Percentiles rank a stretch among this genome's conserved stretches.
Conservation (phyloP, 2,888 invertebrate genomes). For the Helicoverpa assulta region DNA sequence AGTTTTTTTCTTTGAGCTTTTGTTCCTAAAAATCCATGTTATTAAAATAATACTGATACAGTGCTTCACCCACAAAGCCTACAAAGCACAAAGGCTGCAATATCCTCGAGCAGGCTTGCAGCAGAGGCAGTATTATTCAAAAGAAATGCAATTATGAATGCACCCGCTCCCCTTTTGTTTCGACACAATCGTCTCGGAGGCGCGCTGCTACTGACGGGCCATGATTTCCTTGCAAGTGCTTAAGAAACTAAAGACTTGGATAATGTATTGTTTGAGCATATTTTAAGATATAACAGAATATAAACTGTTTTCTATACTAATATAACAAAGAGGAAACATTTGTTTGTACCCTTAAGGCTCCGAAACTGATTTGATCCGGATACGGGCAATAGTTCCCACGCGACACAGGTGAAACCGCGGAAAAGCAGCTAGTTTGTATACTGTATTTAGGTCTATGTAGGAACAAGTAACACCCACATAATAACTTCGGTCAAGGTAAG, state of each 20-base stretch:
- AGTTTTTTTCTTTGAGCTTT: too few relatives aligned
- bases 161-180: conserved; percentile 43
- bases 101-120: not conserved
- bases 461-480: not conserved
- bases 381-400: too few relatives aligned
- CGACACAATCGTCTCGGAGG: conserved; percentile 36
- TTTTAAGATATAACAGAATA: too few relatives aligned
- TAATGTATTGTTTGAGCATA: not conserved
- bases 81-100: conserved; percentile 5
- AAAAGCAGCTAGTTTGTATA: too few relatives aligned
- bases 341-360: too few relatives aligned
- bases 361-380: too few relatives aligned
- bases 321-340: too few relatives aligned
- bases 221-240: conserved; percentile 1
- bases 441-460: not conserved
- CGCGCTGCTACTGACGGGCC: conserved; percentile 27
- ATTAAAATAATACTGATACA: not conserved
- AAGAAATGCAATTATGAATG: conserved; percentile 48
- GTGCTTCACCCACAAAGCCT: not conserved
- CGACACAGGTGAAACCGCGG: too few relatives aligned
- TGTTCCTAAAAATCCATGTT: not conserved
- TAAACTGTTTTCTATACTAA: too few relatives aligned
- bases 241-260: not conserved
- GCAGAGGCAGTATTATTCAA: conserved; percentile 17
- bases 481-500: conserved; percentile 5